Base-by-base conservation (phyloP, 2,113 vertebrate species). In the Thunnus maccoyii region DNA sequence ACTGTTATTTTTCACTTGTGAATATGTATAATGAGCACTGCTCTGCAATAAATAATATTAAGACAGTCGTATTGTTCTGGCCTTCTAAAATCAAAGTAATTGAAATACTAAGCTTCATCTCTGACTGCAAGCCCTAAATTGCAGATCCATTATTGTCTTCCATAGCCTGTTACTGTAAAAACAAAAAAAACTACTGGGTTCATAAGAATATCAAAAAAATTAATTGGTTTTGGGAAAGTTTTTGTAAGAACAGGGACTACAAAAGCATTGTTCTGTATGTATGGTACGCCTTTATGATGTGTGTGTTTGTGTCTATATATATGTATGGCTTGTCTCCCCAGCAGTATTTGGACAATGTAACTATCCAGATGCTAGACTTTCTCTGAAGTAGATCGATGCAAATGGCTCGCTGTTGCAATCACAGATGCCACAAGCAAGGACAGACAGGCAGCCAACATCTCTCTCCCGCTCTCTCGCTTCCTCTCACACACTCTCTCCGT, bases 361-460 rank as follows among this genome's bases (percentile, higher is more conserved):
- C 57, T 41, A 51, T 60, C 72, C 86, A 81, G 85, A 90, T 84
- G 83, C 56, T 52, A 71, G 80, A 84, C 69, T 56, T 85, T 82
- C 51, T 73, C 79, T 25, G 32, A 79, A 87, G 72, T 67, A 67
- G 79, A 89, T 92, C 67, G 48, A 92, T 88, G 85, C 80, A 90
- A 90, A 90, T 84, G 82, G 83, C 74, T 82, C 18, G 47, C 78
- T 72, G 80, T 69, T 79, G 69, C 81, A 86, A 89, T 87, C 86
- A 76, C 86, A 88, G 81, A 89, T 86, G 83, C 72, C 82, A 89
- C 84, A 67, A 87, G 84, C 60, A 84, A 88, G 89, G 90, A 91
- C 78, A 81, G 78, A 87, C 77, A 78, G 72, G 55, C 67, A 67
- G 74, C 76, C 87, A 88, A 76, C 83, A 83, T 85, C 56, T 61